A percentile compares a stretch with the other conserved stretches of the same genome.
phyloP scores from a whole-genome alignment of 2,888 invertebrate species.

The Agonum fuliginosum region DNA sequence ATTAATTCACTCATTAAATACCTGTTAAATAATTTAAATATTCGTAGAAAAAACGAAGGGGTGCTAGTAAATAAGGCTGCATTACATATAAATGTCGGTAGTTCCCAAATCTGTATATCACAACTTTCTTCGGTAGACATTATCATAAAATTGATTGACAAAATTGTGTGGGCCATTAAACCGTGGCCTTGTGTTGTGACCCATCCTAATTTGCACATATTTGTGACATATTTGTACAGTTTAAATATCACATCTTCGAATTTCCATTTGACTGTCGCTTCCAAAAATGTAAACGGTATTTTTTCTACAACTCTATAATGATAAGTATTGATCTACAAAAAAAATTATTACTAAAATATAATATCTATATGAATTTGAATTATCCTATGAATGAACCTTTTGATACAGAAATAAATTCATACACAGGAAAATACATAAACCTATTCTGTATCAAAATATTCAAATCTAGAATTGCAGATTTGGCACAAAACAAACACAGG shows the following conservation, averaged over 20 bases:
- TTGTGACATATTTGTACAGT: conserved; percentile 6
- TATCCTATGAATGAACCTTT: too few species aligned
- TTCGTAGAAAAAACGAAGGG: neutral
- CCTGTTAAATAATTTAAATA: conserved; percentile 37
- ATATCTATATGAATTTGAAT: too few species aligned
- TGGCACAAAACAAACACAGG: too few species aligned
- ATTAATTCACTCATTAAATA: neutral
- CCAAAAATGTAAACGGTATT: conserved; percentile 14
- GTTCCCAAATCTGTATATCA: neutral
- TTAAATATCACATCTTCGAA: conserved; percentile 11
- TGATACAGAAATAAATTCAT: too few species aligned
- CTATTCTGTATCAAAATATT: too few species aligned
- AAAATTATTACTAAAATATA: neutral
- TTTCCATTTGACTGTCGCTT: neutral
- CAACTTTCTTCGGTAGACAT: neutral
- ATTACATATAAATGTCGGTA: conserved; percentile 2
- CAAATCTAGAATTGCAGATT: too few species aligned
- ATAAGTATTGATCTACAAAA: conserved; percentile 14
- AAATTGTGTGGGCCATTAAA: neutral
- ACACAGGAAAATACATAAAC: too few species aligned
- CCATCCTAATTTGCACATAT: conserved; percentile 24
- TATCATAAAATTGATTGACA: conserved; percentile 17
- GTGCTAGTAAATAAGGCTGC: conserved; percentile 17
- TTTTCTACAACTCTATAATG: neutral
- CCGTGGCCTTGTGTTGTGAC: too few species aligned